Base-by-base conservation (phyloP, 2,113 vertebrate genomes). In the Erythrocercus mccallii region DNA sequence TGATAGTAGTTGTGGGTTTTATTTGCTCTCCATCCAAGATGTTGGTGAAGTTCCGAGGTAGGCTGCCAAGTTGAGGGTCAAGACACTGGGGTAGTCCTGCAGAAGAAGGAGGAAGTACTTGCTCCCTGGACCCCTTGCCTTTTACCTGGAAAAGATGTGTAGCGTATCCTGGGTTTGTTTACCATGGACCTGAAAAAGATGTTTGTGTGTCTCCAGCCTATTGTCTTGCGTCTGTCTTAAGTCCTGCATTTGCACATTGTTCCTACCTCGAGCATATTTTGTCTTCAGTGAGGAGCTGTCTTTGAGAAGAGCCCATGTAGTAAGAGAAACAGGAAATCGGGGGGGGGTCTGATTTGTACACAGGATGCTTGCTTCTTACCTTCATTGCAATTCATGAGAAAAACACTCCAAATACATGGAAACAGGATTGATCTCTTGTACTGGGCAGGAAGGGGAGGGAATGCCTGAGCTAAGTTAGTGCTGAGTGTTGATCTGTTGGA, bases 141-240 rank as follows among this genome's bases (percentile, higher is more conserved):
- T 90, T 92, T 31, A 31, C 44, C 74, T 62, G 56, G 40, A 61
- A 64, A 50, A 64, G 6, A 48, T 91, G 54, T 65, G 18, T 80
- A 95, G 42, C 88, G 14, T 78, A n/a, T 73, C 18, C 45, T 89
- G 78, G 37, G 37, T 94, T 96, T 80, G 9, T 95, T 96, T 90
- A 27, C 62, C 53, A 1, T 37, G 56, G 53, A 27, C 53, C 25
- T 56, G 57, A 70, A 81, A 30, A 60, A 71, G 47, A 35, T 74
- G 38, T 40, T 73, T 77, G 77, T 92, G 57, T 22, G 4, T 54
- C 56, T 69, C 45, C 93, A 83, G 70, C 66, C 88, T 94, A 5
- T 84, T 83, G 71, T 70, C n/a, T 66, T 35, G 37, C 42, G 27
- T 31, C 35, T 53, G 17, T 51, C 27, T 72, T 22, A 40, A 78